phyloP scores from a whole-genome alignment of 2,797 vertebrate genomes.

The Channallabes apus region DNA sequence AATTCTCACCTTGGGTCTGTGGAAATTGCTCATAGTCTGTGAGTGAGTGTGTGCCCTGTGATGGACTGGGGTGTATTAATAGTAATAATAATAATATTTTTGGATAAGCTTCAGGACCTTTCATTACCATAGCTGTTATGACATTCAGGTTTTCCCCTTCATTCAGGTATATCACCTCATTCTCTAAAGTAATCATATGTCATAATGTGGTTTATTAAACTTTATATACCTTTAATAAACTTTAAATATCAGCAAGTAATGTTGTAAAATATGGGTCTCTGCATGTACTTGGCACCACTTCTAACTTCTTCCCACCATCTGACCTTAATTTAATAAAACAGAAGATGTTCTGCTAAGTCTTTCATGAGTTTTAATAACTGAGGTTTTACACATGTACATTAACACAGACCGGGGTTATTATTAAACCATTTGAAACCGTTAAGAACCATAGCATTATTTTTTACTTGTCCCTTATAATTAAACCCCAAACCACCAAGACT shows the following conservation, averaged over 20 bases:
- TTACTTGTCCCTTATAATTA: neutral
- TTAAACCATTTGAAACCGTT: neutral
- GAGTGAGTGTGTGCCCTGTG: too few relatives aligned
- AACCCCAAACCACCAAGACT: neutral
- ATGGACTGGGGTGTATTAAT: neutral
- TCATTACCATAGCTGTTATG: neutral
- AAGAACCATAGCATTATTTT: neutral
- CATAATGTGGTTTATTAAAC: neutral
- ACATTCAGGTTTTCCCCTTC: neutral
- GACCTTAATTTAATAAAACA: neutral
- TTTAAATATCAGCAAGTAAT: neutral
- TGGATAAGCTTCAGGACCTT: neutral
- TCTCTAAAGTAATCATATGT: neutral
- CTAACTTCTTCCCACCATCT: neutral
- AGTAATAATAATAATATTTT: neutral
- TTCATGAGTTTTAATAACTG: neutral
- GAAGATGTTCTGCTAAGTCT: neutral
- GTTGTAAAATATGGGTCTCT: constrained; percentile 1
- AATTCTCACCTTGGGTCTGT: too few relatives aligned
- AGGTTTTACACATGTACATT: neutral
- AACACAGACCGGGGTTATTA: neutral
- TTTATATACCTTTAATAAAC: too few relatives aligned
- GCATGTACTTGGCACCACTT: neutral
- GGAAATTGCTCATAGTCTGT: too few relatives aligned
- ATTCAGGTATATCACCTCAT: neutral